Conservation (phyloP, 2,888 invertebrate species). For the Itoplectis maculator region DNA sequence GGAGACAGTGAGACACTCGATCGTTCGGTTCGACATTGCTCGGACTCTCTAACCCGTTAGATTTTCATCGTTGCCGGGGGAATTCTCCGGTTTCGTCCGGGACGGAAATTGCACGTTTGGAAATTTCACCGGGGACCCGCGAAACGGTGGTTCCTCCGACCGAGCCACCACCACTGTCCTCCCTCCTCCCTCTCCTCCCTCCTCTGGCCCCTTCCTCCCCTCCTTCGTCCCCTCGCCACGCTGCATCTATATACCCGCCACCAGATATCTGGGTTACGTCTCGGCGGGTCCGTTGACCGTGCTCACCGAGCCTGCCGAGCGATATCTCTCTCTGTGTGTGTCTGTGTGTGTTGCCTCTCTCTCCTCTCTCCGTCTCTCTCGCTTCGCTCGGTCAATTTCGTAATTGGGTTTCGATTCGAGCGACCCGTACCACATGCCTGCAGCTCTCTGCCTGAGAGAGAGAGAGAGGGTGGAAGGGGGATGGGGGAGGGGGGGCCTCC, state of each 20-base stretch:
- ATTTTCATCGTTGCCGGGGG: constrained; percentile 68
- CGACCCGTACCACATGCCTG: constrained; percentile 63
- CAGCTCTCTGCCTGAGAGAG: constrained; percentile 32
- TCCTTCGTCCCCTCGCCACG: constrained; percentile 3
- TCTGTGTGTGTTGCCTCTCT: constrained; percentile 42
- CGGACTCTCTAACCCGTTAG: constrained; percentile 45
- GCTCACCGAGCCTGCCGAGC: constrained; percentile 61
- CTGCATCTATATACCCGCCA: constrained; percentile 32
- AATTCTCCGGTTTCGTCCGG: constrained; percentile 61
- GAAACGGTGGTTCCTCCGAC: constrained; percentile 49
- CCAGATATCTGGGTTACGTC: constrained; percentile 71
- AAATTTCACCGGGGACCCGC: constrained; percentile 67
- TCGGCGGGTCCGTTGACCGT: constrained; percentile 68
- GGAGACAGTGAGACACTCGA: constrained; percentile 4
- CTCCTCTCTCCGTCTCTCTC: constrained; percentile 37
- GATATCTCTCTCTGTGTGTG: constrained; percentile 40
- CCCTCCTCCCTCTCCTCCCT: not conserved
- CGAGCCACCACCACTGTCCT: not conserved
- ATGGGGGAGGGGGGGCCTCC: too few relatives aligned
- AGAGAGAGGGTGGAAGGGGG: too few relatives aligned
- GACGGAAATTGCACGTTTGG: constrained; percentile 70
- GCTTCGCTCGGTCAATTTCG: constrained; percentile 68
- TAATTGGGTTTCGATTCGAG: constrained; percentile 71
- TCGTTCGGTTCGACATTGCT: constrained; percentile 20
- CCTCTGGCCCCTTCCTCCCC: not conserved